phyloP scores from a whole-genome alignment of 2,113 vertebrate genomes.

The Turnix velox region DNA sequence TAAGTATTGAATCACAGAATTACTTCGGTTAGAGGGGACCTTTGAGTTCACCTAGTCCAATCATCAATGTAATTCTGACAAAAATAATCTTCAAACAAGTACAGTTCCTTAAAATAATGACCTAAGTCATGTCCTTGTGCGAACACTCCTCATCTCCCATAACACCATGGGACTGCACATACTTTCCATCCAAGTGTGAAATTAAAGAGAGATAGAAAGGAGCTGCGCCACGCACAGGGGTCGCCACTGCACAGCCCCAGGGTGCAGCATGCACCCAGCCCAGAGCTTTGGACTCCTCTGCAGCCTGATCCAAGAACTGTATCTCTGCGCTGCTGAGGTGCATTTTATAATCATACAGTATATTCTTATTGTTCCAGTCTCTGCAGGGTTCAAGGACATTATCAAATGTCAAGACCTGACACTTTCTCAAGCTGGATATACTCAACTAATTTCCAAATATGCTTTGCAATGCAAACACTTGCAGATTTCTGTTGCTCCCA shows the following conservation, averaged over 20 bases:
- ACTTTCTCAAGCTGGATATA: background rate
- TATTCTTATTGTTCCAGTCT: background rate
- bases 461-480: background rate
- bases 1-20: too few species aligned
- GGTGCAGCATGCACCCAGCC: rapidly evolving
- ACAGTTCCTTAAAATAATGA: background rate
- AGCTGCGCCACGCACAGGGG: rapidly evolving
- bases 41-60: too few species aligned
- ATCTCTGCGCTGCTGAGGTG: background rate
- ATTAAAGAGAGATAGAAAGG: background rate
- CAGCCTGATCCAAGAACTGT: rapidly evolving
- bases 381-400: background rate
- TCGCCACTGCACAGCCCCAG: background rate
- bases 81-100: too few species aligned
- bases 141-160: background rate
- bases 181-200: background rate
- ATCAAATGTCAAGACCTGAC: background rate
- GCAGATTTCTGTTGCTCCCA: background rate
- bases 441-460: background rate
- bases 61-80: too few species aligned
- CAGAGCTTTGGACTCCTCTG: rapidly evolving
- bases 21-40: too few species aligned
- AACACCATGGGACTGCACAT: rapidly evolving
- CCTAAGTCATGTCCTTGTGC: too few species aligned
- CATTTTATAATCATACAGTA: background rate